phyloP scores from a whole-genome alignment of 2,797 vertebrate species.

The Enoplosus armatus region DNA sequence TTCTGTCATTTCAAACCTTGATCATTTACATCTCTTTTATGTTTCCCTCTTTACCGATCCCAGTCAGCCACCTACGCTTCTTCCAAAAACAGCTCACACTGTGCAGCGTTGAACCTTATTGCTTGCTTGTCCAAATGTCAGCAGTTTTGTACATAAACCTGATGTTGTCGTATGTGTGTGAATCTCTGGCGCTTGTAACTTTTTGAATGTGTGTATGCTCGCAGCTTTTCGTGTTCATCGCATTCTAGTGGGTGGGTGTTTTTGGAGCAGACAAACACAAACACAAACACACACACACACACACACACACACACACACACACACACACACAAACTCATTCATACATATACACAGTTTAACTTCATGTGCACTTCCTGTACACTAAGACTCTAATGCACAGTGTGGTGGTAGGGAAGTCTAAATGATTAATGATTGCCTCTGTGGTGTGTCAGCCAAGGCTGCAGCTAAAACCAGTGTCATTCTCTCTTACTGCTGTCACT shows the following conservation, averaged over 20 bases:
- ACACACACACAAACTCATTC: conserved; percentile 1
- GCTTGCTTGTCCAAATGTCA: conserved; percentile 55
- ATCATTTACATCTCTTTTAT: conserved; percentile 63
- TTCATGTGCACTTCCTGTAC: conserved; percentile 50
- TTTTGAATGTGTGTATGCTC: conserved; percentile 7
- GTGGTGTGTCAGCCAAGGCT: conserved; percentile 70
- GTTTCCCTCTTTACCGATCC: conserved; percentile 27
- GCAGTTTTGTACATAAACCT: conserved; percentile 32
- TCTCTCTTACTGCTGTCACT: conserved; percentile 69
- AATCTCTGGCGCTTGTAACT: conserved; percentile 20
- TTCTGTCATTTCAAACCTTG: conserved; percentile 50
- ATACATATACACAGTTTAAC: conserved; percentile 23
- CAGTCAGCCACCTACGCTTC: conserved; percentile 34
- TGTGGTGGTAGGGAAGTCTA: conserved; percentile 65
- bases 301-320: too few species aligned
- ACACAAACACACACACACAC: not conserved
- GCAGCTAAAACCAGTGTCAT: conserved; percentile 76
- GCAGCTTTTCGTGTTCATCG: conserved; percentile 26
- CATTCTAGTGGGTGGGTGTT: conserved; percentile 23
- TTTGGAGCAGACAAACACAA: conserved; percentile 17
- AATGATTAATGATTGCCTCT: conserved; percentile 81
- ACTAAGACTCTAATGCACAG: conserved; percentile 59
- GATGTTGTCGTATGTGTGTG: not conserved
- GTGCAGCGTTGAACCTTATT: conserved; percentile 34
- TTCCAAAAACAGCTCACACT: conserved; percentile 26